Base-by-base conservation (phyloP, 2,888 invertebrate genomes). In the Drosophila melanosoma region DNA sequence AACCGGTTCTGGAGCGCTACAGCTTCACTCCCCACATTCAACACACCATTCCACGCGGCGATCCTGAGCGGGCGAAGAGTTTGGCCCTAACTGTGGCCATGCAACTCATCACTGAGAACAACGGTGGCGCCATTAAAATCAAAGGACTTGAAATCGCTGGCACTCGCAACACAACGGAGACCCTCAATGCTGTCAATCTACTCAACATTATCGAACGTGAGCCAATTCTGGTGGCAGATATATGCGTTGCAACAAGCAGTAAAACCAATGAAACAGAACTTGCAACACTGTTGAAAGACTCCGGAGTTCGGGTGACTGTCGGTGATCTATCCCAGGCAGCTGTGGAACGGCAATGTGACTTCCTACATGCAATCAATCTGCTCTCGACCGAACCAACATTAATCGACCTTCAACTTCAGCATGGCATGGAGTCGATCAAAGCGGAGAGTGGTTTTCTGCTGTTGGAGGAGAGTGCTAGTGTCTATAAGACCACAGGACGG, bases 1-100 rank as follows among this genome's bases (percentile, higher is more conserved):
- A 96, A 29, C 98, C 98, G 29, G 96, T 96, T 86, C 94, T 98
- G 17, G 99, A 99, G 93, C 95, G 95, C 79, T 98, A 97, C 93
- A 94, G 94, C 38, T 98, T 98, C 92, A 94, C 97, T 53, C 97
- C 98, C 0, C 96, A 96, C 90, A 94, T 95, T 74, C 95, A 95
- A 91, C 90, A 89, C 20, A 93, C 94, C 54, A 93, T 92, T 1
- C 75, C 90, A 26, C 88, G 91, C 23, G 95, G 95, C 80, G 95
- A 95, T 90, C 93, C 94, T 20, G 94, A 95, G 35, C 95, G 94
- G 76, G 93, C 95, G 0, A 94, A 94, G 73, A 90, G 93, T 5
- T 95, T 95, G 76, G 96, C 97, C 12, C 93, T 97, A 5, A 94
- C 95, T 0, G 94, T 95, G 38, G 93, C 95, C 62, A 91, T 97